Base-by-base conservation (phyloP, 2,888 invertebrate genomes). In the Monoplex corrugatus region DNA sequence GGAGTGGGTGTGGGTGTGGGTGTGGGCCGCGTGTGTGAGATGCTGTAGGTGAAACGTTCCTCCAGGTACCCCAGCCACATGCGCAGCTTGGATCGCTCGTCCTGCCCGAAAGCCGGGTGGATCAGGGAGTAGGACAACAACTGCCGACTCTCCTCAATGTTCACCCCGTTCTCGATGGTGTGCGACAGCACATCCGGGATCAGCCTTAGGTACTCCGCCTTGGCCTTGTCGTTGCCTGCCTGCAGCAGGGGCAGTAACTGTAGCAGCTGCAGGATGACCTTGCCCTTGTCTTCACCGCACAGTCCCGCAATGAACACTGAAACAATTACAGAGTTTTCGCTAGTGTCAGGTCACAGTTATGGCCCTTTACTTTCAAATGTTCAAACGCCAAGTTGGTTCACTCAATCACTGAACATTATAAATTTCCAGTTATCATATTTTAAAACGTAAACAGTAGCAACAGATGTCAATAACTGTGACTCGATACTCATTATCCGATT, bases 41-140 rank as follows among this genome's bases (percentile, higher is more conserved):
- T 89, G 88, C 87, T 89, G 88, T 90, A 90, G 19, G 92, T 92
- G 84, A 91, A 91, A 23, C 93, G 92, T 92, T 98, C 98, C 95
- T 98, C 98, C 92, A 98, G 97, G 95, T 98, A 98, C 93, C 97
- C 97, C 90, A 98, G 97, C 97, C 98, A 98, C 95, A 98, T 97
- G 92, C 98, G 98, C 93, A 98, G 94, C 91, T 94, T 97, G 45
- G 97, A 97, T 92, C 97, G 97, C 95, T 98, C 97, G 95, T 98
- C 98, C 92, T 93, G 92, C 91, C 97, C 97, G 93, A 98, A 97
- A 75, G 98, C 98, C 13, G 99, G 99, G 96, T 99, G 99, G 94
- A 99, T 98, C 92, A 98, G 97, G 93, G 98, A 97, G 95, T 98
- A 99, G 23, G 98, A 98, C 93, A 99, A 97, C 92, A 99, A 97